Percentiles rank a stretch among this genome's conserved stretches.
Evolutionary conservation across 2,888 invertebrate species (phyloP).

Genomic region (Fragum fragum): DNA sequence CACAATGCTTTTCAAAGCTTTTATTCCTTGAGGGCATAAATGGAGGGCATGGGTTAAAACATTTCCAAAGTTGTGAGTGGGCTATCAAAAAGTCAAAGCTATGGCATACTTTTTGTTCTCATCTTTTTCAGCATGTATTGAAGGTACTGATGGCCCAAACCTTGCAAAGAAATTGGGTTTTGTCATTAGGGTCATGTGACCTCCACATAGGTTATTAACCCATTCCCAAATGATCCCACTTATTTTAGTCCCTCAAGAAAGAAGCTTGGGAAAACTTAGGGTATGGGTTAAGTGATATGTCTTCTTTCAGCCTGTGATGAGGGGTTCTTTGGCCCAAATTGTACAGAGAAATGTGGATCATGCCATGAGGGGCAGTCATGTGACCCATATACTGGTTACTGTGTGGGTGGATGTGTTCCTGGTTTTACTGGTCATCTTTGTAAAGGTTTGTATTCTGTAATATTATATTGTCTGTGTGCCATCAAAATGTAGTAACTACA

Average conservation of each 20-base stretch:
- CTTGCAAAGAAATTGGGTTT: constrained; percentile 73
- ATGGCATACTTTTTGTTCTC: not conserved
- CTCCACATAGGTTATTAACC: constrained; percentile 72
- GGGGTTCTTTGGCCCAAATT: constrained; percentile 76
- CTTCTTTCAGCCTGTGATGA: constrained; percentile 70
- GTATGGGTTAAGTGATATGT: too few relatives aligned
- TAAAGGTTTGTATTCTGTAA: constrained; percentile 27
- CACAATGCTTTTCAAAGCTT: too few relatives aligned
- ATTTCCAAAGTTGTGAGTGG: too few relatives aligned
- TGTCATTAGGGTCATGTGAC: constrained; percentile 75
- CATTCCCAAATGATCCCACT: too few relatives aligned
- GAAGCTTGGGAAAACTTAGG: too few relatives aligned
- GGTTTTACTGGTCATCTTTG: constrained; percentile 73
- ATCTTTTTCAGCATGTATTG: constrained; percentile 69
- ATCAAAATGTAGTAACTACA: too few relatives aligned
- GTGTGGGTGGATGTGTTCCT: constrained; percentile 74
- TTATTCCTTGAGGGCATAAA: too few relatives aligned
- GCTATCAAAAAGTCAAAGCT: too few relatives aligned
- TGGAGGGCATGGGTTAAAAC: too few relatives aligned
- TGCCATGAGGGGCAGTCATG: constrained; percentile 72
- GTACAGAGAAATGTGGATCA: constrained; percentile 72
- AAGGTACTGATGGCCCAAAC: constrained; percentile 74
- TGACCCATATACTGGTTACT: constrained; percentile 76
- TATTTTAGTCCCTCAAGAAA: too few relatives aligned
- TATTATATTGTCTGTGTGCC: too few relatives aligned